These are phyloP conservation scores for Apodemus sylvaticus DNA, from an alignment of 2,113 vertebrate species.

Conservation along the genomic window DNA sequence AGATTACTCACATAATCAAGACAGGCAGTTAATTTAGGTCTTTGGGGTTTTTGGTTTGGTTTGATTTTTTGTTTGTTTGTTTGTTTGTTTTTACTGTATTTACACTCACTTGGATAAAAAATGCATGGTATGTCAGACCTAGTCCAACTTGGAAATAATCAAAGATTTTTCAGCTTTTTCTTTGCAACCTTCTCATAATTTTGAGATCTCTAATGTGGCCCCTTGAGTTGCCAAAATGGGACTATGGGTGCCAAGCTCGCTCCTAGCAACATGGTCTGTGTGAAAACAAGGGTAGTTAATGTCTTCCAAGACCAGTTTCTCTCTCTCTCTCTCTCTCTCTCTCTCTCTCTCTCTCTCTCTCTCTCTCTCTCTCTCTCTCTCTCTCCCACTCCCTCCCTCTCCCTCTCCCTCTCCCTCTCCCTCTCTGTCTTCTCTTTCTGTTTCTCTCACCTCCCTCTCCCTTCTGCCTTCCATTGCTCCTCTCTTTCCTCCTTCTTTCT, in stretches of 20 bases:
- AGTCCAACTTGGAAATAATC: constrained; percentile 16
- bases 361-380: no score
- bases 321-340: no score
- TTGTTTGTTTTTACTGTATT: constrained; percentile 12
- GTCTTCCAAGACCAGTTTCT: neutral
- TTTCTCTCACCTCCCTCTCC: neutral
- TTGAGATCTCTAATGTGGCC: constrained; percentile 47
- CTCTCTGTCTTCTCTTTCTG: no score
- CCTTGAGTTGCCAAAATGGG: constrained; percentile 42
- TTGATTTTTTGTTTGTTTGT: neutral
- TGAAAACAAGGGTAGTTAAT: constrained; percentile 15
- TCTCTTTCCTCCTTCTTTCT: neutral
- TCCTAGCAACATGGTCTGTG: constrained; percentile 68
- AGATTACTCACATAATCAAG: constrained; percentile 50
- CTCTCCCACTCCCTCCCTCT: no score
- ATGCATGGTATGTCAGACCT: constrained; percentile 11
- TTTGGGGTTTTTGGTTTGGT: no score
- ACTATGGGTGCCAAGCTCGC: constrained; percentile 31
- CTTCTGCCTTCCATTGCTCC: neutral
- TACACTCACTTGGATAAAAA: constrained; percentile 6
- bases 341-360: neutral
- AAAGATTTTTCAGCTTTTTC: neutral
- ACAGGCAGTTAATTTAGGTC: constrained; percentile 22
- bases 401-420: neutral
- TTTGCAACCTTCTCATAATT: constrained; percentile 33